phyloP scores from a whole-genome alignment of 2,797 vertebrate genomes.

The Sebastiscus tertius region DNA sequence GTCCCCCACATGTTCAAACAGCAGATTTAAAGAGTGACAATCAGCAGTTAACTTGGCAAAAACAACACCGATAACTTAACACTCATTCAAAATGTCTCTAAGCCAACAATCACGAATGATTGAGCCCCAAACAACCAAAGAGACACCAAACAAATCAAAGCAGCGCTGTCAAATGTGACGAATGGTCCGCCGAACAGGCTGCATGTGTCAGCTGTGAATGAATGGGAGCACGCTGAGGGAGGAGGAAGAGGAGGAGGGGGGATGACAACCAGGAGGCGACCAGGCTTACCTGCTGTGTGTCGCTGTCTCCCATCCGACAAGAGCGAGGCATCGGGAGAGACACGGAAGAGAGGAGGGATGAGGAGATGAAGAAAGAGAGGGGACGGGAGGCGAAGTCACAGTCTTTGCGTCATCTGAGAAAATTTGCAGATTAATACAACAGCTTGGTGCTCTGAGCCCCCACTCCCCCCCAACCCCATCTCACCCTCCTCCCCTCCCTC shows the following conservation, averaged over 20 bases:
- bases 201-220: not conserved
- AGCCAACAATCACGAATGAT: not conserved
- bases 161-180: not conserved
- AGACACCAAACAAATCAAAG: not conserved
- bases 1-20: not conserved
- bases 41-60: not conserved
- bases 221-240: not conserved
- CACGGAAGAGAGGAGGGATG: constrained; percentile 36
- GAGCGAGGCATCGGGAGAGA: constrained; percentile 74
- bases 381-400: constrained; percentile 65
- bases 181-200: not conserved
- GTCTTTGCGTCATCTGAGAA: constrained; percentile 84
- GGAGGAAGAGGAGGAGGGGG: not conserved
- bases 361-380: constrained; percentile 50
- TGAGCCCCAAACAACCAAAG: not conserved
- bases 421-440: constrained; percentile 84
- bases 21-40: not conserved
- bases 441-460: constrained; percentile 71
- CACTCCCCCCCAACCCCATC: not conserved
- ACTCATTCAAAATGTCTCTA: not conserved
- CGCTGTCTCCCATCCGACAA: constrained; percentile 69
- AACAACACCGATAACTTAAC: not conserved
- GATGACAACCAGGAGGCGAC: not conserved
- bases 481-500: constrained; percentile 5
- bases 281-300: constrained; percentile 77